Evolutionary conservation across 2,888 invertebrate species (phyloP).

Genomic region (Drosophila pullipes): DNA sequence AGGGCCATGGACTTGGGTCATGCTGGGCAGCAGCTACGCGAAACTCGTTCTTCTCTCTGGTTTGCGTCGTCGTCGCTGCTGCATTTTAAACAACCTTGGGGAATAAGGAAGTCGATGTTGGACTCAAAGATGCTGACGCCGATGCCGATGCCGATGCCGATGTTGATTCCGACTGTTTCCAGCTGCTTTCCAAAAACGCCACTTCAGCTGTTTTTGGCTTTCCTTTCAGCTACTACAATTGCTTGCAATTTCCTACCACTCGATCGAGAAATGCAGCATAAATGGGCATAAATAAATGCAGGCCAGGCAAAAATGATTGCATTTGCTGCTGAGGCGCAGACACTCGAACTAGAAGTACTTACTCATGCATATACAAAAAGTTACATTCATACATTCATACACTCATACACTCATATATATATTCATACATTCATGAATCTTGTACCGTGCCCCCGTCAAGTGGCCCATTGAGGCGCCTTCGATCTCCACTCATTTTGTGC

Average conservation of each 20-base stretch:
- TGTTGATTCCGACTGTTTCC: slow-evolving; percentile 35
- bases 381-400: neutral
- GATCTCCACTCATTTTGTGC: slow-evolving; percentile 23
- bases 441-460: slow-evolving; percentile 50
- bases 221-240: slow-evolving; percentile 31
- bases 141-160: slow-evolving; percentile 8
- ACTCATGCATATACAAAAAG: slow-evolving; percentile 6
- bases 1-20: slow-evolving; percentile 66
- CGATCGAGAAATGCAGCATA: slow-evolving; percentile 50
- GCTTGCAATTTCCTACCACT: slow-evolving; percentile 35
- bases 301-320: slow-evolving; percentile 51
- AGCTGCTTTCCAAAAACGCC: slow-evolving; percentile 60
- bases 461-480: slow-evolving; percentile 59
- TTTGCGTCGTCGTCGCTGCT: slow-evolving; percentile 17
- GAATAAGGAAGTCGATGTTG: slow-evolving; percentile 70
- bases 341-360: slow-evolving; percentile 24
- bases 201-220: slow-evolving; percentile 59
- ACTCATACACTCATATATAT: neutral
- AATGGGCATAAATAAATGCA: slow-evolving; percentile 61
- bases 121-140: slow-evolving; percentile 29
- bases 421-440: slow-evolving; percentile 15
- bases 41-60: slow-evolving; percentile 61
- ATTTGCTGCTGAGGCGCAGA: slow-evolving; percentile 28
- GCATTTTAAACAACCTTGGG: slow-evolving; percentile 73
- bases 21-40: slow-evolving; percentile 48